phyloP scores from a whole-genome alignment of 2,797 vertebrate species.

The Lepilemur ruficaudatus region DNA sequence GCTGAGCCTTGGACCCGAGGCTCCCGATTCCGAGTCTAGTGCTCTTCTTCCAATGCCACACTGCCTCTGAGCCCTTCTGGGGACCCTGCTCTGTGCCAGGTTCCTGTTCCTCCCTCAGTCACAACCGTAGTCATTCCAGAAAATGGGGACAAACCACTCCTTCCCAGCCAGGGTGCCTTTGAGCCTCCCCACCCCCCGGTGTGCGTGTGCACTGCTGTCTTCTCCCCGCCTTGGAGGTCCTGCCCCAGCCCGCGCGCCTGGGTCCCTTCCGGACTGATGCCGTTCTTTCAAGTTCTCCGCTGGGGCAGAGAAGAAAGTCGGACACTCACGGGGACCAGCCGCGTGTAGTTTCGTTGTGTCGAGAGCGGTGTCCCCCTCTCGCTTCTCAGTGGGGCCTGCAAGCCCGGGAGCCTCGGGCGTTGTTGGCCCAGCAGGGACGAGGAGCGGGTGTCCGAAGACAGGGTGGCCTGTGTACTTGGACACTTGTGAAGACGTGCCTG shows the following conservation, averaged over 20 bases:
- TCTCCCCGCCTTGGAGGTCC: neutral
- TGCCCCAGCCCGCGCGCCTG: neutral
- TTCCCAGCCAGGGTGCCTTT: conserved; percentile 73
- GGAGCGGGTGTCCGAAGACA: neutral
- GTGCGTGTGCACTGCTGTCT: neutral
- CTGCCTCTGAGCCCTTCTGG: conserved; percentile 67
- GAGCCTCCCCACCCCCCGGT: neutral
- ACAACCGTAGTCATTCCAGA: conserved; percentile 53
- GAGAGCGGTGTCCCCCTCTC: accelerated
- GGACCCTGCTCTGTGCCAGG: conserved; percentile 34
- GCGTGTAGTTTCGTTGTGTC: accelerated
- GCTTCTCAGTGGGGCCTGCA: neutral
- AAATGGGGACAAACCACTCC: conserved; percentile 72
- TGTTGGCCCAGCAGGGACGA: accelerated
- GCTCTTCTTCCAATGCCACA: conserved; percentile 55
- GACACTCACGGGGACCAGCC: accelerated
- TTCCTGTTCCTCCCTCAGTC: conserved; percentile 30
- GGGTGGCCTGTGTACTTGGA: neutral
- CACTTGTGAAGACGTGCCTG: accelerated
- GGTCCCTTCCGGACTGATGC: neutral
- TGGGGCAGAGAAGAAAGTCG: neutral
- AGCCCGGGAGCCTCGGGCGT: neutral
- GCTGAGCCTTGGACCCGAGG: neutral
- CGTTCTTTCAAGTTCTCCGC: neutral
- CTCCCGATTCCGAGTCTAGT: neutral